These are phyloP conservation scores for Reinhardtius hippoglossoides DNA, from an alignment of 2,113 vertebrate species.

Conservation along the genomic window DNA sequence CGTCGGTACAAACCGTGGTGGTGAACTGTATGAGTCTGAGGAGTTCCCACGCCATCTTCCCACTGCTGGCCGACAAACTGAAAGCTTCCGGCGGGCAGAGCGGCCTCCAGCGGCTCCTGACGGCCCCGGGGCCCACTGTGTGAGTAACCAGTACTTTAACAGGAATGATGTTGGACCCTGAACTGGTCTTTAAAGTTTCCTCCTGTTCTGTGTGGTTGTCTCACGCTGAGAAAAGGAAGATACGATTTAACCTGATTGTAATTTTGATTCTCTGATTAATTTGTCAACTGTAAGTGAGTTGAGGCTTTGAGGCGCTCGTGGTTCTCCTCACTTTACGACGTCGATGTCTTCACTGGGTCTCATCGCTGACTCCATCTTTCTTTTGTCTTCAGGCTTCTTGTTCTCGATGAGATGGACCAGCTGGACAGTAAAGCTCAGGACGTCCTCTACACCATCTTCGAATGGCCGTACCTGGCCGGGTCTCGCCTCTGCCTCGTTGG, in stretches of 20 bases:
- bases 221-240: too few relatives aligned
- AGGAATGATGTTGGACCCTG: neutral
- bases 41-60: slow-evolving; percentile 89
- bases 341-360: neutral
- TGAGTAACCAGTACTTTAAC: slow-evolving; percentile 78
- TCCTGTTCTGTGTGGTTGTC: too few relatives aligned
- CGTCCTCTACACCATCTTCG: slow-evolving; percentile 95
- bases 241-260: too few relatives aligned
- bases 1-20: slow-evolving; percentile 78
- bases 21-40: slow-evolving; percentile 95
- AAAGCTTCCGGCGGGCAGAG: slow-evolving; percentile 61
- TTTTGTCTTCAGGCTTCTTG: slow-evolving; percentile 83
- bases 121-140: slow-evolving; percentile 85
- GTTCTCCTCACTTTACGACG: too few relatives aligned
- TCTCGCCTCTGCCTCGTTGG: slow-evolving; percentile 92
- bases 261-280: too few relatives aligned
- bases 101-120: slow-evolving; percentile 86
- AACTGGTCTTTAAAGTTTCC: too few relatives aligned
- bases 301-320: too few relatives aligned
- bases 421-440: slow-evolving; percentile 95
- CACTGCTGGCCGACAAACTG: slow-evolving; percentile 86
- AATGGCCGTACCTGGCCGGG: slow-evolving; percentile 88
- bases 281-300: too few relatives aligned
- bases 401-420: slow-evolving; percentile 97
- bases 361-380: neutral